Evolutionary conservation across 1,140 invertebrate genomes (phyloP).

Genomic region (Pemphigus obesinymphae): DNA sequence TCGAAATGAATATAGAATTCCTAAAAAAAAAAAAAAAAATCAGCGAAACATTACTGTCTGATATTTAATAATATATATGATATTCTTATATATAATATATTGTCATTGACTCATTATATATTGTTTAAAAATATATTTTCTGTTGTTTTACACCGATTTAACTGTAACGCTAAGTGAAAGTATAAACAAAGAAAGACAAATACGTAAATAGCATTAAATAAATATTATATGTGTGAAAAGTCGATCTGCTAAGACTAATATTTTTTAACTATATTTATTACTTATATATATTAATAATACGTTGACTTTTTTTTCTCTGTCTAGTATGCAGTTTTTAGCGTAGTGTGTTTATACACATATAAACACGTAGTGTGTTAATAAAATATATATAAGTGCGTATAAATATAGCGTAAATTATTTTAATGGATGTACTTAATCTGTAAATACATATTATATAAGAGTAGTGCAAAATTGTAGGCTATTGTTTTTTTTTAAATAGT

Average conservation of each 20-base stretch:
- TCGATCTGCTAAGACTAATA: slow-evolving; percentile 26
- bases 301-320: slow-evolving; percentile 31
- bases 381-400: neutral
- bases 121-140: slow-evolving; percentile 11
- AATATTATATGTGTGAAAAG: slow-evolving; percentile 23
- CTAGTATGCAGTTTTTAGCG: slow-evolving; percentile 15
- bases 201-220: slow-evolving; percentile 30
- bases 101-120: no score
- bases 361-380: neutral
- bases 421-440: slow-evolving; percentile 19
- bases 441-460: slow-evolving; percentile 29
- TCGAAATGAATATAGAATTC: neutral
- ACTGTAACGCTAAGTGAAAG: slow-evolving; percentile 16
- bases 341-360: slow-evolving; percentile 3
- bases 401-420: slow-evolving; percentile 24
- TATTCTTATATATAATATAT: slow-evolving; percentile 22
- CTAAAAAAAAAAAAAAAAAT: neutral
- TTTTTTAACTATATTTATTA: slow-evolving; percentile 34
- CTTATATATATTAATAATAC: neutral
- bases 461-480: slow-evolving; percentile 25
- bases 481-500: slow-evolving; percentile 23
- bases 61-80: neutral
- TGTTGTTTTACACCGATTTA: slow-evolving; percentile 16
- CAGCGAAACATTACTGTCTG: neutral
- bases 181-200: slow-evolving; percentile 18